These are phyloP conservation scores for Sphecodes monilicornis DNA, from an alignment of 2,888 invertebrate genomes.

Conservation along the genomic window DNA sequence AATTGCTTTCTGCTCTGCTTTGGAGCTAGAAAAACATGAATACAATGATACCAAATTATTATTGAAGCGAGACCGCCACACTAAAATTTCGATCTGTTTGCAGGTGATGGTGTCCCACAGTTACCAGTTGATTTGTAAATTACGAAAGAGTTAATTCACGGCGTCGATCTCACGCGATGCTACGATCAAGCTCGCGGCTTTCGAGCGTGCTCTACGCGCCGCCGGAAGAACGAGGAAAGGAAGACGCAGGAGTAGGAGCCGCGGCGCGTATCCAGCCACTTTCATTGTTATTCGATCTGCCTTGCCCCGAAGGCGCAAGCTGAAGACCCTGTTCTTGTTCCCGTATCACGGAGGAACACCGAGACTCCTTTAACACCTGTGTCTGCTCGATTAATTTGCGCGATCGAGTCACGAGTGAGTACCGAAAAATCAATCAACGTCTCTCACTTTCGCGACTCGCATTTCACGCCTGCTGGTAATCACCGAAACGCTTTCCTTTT, in stretches of 20 bases:
- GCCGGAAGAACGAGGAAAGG: slow-evolving; percentile 58
- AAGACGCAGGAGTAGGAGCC: slow-evolving; percentile 53
- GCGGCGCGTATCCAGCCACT: slow-evolving; percentile 74
- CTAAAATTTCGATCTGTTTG: neutral
- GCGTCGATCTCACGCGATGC: slow-evolving; percentile 24
- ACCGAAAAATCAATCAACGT: slow-evolving; percentile 18
- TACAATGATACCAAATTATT: neutral
- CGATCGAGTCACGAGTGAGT: slow-evolving; percentile 33
- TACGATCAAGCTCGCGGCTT: slow-evolving; percentile 34
- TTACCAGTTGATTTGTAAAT: slow-evolving; percentile 28
- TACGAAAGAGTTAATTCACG: slow-evolving; percentile 41
- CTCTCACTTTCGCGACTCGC: slow-evolving; percentile 1
- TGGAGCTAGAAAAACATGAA: too few species aligned
- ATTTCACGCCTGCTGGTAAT: neutral
- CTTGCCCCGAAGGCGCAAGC: slow-evolving; percentile 73
- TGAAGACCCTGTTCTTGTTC: slow-evolving; percentile 24
- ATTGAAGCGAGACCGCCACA: neutral
- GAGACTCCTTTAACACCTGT: slow-evolving; percentile 6
- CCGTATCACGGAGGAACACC: slow-evolving; percentile 19
- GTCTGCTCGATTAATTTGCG: slow-evolving; percentile 5
- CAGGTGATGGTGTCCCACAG: neutral
- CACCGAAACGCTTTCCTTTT: slow-evolving; percentile 34
- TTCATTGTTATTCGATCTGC: slow-evolving; percentile 82
- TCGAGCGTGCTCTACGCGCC: slow-evolving; percentile 27
- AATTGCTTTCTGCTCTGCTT: too few species aligned